Conservation (phyloP, 53 echinoderm and acorn worm genomes). For the Henricia sp. region DNA sequence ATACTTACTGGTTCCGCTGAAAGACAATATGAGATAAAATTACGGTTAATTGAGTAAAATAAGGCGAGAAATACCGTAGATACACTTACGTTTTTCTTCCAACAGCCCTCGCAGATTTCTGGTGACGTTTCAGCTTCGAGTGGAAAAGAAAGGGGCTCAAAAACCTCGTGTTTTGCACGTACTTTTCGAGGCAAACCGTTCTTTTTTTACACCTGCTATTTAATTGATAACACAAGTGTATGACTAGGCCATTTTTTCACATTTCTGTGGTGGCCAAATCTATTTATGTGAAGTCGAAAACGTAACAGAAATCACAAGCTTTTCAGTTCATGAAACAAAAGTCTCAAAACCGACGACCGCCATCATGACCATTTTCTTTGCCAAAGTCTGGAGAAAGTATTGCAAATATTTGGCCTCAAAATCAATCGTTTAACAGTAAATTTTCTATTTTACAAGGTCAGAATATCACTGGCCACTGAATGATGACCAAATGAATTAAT, state of each 20-base stretch:
- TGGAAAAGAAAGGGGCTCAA: not conserved
- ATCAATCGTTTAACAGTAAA: slow-evolving; percentile 2
- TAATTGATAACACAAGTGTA: no score
- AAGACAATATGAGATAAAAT: not conserved
- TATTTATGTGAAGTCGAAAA: no score
- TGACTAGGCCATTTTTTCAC: no score
- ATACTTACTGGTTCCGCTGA: slow-evolving; percentile 38
- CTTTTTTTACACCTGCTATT: no score
- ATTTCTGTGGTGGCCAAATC: no score
- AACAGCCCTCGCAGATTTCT: slow-evolving; percentile 16
- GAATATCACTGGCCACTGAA: slow-evolving; percentile 13
- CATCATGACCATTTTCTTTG: no score
- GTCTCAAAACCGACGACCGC: slow-evolving; percentile 40
- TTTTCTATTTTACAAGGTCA: slow-evolving; percentile 10
- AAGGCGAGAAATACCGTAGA: slow-evolving; percentile 23
- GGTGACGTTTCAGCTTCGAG: slow-evolving; percentile 19
- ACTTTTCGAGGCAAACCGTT: no score
- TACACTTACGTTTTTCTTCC: slow-evolving; percentile 50
- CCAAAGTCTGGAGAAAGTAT: not conserved
- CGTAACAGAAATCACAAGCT: no score
- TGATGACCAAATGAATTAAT: slow-evolving; percentile 13
- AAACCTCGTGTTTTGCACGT: not conserved
- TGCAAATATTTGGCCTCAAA: not conserved
- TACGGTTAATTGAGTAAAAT: not conserved
- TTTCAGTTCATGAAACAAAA: no score